Base-by-base conservation (phyloP, 2,113 vertebrate genomes). In the Indicator maculatus region DNA sequence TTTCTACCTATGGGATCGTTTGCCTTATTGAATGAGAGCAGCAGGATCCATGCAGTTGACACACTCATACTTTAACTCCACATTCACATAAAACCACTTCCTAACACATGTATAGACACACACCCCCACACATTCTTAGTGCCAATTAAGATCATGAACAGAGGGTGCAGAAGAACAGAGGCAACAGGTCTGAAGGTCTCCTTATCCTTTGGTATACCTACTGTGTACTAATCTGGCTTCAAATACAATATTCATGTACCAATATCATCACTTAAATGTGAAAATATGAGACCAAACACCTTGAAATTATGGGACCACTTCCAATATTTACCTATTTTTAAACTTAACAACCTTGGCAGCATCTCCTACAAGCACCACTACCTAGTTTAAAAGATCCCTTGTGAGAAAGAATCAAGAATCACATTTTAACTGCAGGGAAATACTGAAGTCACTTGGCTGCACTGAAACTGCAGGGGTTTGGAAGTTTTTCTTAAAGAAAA, bases 311-410 rank as follows among this genome's bases (percentile, higher is more conserved):
- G 52, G 45, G 59, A 70, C 41, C 10, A 3, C 56, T 94, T 92
- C 74, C 71, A 94, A 30, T 64, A 83, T 70, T 94, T 87, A 73
- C 60, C 36, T 73, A 60, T 92, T 95, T 96, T 94, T 91, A 92
- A 72, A 89, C 23, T 90, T 96, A 73, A 92, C 38, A 59, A 47
- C 41, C 38, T 93, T 94, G 94, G 82, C 75, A 93, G 47, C 52
- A 30, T 76, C 45, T 86, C 83, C 89, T 90, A 90, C 28, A 66
- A 94, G 50, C 83, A 85, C 66, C 60, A 27, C 74, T 85, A 56
- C 59, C 30, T 76, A 38, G 19, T 89, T 89, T 74, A 80, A 95
- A 95, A 92, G 86, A 71, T 83, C 89, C 67, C 64, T 79, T 52
- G 74, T 89, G 86, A 70, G 66, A 55, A 20, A 73, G 31, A 89